Conservation (phyloP, 2,113 vertebrate genomes). For the Myotis lucifugus region DNA sequence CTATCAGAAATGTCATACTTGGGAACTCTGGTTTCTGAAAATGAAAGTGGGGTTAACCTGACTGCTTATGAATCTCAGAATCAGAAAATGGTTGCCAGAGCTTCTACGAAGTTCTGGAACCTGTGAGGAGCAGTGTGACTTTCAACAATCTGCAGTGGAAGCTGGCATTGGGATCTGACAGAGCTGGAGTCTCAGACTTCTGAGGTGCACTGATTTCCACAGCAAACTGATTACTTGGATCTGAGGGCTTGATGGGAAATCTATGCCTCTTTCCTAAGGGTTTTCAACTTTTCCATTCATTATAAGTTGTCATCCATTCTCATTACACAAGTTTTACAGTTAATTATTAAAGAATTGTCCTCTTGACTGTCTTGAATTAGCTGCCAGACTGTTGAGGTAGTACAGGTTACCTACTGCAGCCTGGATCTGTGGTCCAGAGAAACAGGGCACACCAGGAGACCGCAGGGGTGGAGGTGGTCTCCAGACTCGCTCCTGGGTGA, state of each 20-base stretch:
- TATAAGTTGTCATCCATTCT: neutral
- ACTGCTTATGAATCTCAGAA: neutral
- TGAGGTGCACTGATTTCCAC: slow-evolving; percentile 2
- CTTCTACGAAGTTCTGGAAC: neutral
- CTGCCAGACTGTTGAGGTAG: neutral
- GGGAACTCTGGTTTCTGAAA: neutral
- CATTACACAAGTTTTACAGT: neutral
- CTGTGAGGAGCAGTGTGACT: neutral
- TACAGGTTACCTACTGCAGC: neutral
- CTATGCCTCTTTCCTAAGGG: neutral
- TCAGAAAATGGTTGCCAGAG: neutral
- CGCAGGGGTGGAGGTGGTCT: neutral
- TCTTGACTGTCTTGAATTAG: neutral
- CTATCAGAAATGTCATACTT: neutral
- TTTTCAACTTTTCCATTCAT: neutral
- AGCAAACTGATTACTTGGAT: neutral
- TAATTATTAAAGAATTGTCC: neutral
- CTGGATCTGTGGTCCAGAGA: neutral
- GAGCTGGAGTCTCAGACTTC: neutral
- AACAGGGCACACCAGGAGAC: neutral
- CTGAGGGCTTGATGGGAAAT: neutral
- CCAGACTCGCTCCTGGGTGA: neutral
- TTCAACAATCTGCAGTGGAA: neutral
- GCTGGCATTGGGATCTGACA: neutral
- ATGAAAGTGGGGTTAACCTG: neutral